These are phyloP conservation scores for Oryzias woworae DNA, from an alignment of 2,113 vertebrate species.

Conservation along the genomic window DNA sequence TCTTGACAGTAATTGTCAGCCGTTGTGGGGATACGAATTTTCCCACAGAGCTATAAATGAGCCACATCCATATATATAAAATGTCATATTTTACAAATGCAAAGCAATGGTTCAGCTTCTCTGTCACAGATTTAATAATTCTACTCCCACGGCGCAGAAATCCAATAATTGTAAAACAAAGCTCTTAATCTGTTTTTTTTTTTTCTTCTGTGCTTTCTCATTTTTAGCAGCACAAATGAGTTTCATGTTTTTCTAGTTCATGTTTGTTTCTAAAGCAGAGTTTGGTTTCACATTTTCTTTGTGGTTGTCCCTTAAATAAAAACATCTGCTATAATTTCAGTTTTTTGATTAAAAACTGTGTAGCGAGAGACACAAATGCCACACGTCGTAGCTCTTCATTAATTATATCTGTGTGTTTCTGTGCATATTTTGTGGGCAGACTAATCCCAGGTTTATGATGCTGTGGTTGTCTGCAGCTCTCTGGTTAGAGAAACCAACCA, in stretches of 20 bases:
- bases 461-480: no score
- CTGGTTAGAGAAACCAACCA: no score
- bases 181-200: slow-evolving; percentile 43
- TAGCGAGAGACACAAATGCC: no score
- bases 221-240: slow-evolving; percentile 41
- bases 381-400: no score
- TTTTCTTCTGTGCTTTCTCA: slow-evolving; percentile 31
- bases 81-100: slow-evolving; percentile 41
- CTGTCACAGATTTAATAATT: slow-evolving; percentile 47
- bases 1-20: slow-evolving; percentile 10
- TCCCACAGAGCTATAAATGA: slow-evolving; percentile 4
- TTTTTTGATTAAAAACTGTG: no score
- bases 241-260: slow-evolving; percentile 4
- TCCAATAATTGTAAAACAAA: slow-evolving; percentile 63
- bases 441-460: no score
- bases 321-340: no score
- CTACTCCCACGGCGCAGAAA: slow-evolving; percentile 54
- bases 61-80: slow-evolving; percentile 1
- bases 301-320: no score
- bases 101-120: slow-evolving; percentile 28
- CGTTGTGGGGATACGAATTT: slow-evolving; percentile 8
- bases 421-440: no score
- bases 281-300: no score
- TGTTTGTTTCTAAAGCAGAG: slow-evolving; percentile 7
- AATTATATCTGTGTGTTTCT: no score